Percentiles rank a stretch among this genome's conserved stretches.
Conservation (phyloP, 1,140 invertebrate species). For the Neomicropteryx cornuta region DNA sequence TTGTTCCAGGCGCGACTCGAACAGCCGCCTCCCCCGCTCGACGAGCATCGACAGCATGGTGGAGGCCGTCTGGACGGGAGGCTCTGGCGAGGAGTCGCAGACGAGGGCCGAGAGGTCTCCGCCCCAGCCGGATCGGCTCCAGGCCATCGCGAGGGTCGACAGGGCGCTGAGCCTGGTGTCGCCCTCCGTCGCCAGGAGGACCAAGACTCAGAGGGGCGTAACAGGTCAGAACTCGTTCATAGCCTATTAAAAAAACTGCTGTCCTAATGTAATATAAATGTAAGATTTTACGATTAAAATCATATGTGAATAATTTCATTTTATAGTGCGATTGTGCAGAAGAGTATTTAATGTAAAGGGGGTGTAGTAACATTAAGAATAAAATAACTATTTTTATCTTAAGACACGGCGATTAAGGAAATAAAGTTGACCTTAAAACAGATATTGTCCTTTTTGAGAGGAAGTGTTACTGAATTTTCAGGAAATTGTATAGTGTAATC, state of each 20-base stretch:
- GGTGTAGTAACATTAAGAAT: too few relatives aligned
- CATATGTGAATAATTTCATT: too few relatives aligned
- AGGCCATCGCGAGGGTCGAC: slow-evolving; percentile 30
- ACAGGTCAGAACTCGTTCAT: slow-evolving; percentile 47
- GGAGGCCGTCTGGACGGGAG: slow-evolving; percentile 46
- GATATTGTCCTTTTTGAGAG: too few relatives aligned
- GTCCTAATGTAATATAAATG: too few relatives aligned
- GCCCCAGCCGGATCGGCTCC: slow-evolving; percentile 33
- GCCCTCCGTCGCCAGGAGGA: slow-evolving; percentile 56
- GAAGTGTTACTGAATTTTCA: too few relatives aligned
- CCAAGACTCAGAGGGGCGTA: slow-evolving; percentile 58
- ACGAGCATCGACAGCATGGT: slow-evolving; percentile 70
- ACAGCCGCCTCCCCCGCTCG: slow-evolving; percentile 52
- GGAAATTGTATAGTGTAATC: too few relatives aligned
- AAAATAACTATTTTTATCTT: too few relatives aligned
- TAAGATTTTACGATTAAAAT: too few relatives aligned
- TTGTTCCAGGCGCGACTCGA: slow-evolving; percentile 44
- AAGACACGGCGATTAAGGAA: too few relatives aligned
- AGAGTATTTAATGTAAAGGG: too few relatives aligned
- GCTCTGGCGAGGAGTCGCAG: slow-evolving; percentile 18
- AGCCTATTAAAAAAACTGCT: background rate
- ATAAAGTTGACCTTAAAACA: too few relatives aligned
- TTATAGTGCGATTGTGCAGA: too few relatives aligned
- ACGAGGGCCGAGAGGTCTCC: slow-evolving; percentile 39
- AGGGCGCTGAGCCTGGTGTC: slow-evolving; percentile 53